These are phyloP conservation scores for Staurois parvus DNA, from an alignment of 2,797 vertebrate genomes.

Conservation along the genomic window DNA sequence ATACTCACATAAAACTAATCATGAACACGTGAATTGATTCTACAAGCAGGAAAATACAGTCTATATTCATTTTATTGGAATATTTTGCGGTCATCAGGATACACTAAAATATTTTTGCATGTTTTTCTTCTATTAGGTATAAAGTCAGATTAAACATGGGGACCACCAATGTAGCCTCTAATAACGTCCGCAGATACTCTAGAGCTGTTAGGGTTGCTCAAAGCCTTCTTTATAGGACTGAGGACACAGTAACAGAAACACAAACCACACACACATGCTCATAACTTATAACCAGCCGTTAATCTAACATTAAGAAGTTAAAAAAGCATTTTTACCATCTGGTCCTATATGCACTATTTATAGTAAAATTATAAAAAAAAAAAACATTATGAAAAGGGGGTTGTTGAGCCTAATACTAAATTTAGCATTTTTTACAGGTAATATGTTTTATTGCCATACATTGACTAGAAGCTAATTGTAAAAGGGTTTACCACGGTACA, in stretches of 20 bases:
- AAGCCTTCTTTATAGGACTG: constrained; percentile 19
- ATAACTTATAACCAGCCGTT: neutral
- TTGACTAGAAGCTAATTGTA: no score
- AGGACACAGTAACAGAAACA: constrained; percentile 6
- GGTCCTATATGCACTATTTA: neutral
- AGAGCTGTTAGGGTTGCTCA: neutral
- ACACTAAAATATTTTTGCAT: neutral
- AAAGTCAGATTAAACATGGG: neutral
- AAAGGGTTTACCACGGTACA: no score
- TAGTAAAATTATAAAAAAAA: constrained; percentile 2
- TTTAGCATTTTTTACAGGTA: no score
- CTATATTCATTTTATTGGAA: neutral
- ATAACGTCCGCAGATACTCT: neutral
- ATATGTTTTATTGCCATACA: no score
- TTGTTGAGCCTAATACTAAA: no score
- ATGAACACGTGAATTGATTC: neutral
- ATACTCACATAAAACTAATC: neutral
- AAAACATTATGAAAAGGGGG: neutral
- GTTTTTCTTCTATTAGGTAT: constrained; percentile 10
- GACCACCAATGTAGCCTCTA: constrained; percentile 23
- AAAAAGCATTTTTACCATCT: constrained; percentile 29
- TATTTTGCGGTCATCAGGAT: neutral
- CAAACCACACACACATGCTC: constrained; percentile 14
- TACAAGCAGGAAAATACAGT: neutral
- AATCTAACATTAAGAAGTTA: constrained; percentile 7